A percentile compares a stretch with the other conserved stretches of the same genome.
phyloP scores from a whole-genome alignment of 1,140 invertebrate species.

The Drosophila miranda region DNA sequence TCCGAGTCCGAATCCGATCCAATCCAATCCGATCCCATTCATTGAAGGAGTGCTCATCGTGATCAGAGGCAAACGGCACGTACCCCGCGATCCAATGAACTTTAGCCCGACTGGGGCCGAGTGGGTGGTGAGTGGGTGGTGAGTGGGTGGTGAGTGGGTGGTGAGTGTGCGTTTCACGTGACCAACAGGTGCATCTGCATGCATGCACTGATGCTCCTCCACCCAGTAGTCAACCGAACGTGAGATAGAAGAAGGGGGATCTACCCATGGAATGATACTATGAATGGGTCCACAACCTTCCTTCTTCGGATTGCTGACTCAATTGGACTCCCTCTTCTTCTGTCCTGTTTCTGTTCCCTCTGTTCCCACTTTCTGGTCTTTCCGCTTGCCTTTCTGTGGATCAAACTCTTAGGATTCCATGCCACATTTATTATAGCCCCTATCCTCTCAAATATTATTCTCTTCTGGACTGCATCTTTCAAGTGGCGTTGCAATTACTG shows the following conservation, averaged over 20 bases:
- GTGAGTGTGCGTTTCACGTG: conserved; percentile 29
- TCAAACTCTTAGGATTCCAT: no score
- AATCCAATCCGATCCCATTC: conserved; percentile 23
- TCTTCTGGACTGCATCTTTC: no score
- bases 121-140: conserved; percentile 3
- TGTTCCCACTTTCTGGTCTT: no score
- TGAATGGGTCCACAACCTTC: no score
- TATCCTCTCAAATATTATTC: no score
- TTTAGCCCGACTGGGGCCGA: conserved; percentile 13
- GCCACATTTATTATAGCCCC: no score
- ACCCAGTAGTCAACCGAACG: not conserved
- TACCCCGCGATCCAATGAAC: conserved; percentile 45
- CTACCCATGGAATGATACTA: no score
- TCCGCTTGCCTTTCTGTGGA: no score
- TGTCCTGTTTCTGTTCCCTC: no score
- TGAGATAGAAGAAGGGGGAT: not conserved
- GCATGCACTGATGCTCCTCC: not conserved
- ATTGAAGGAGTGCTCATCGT: conserved; percentile 19
- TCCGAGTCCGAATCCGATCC: not conserved
- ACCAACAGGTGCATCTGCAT: conserved; percentile 29
- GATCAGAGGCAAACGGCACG: conserved; percentile 37
- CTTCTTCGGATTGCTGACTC: no score
- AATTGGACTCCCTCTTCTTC: no score
- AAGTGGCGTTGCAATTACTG: no score
- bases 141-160: conserved; percentile 6